Percentiles rank a stretch among this genome's conserved stretches.
Evolutionary conservation across 92 coral and sea anemone genomes (phyloP).

Genomic region (Micromussa lordhowensis): DNA sequence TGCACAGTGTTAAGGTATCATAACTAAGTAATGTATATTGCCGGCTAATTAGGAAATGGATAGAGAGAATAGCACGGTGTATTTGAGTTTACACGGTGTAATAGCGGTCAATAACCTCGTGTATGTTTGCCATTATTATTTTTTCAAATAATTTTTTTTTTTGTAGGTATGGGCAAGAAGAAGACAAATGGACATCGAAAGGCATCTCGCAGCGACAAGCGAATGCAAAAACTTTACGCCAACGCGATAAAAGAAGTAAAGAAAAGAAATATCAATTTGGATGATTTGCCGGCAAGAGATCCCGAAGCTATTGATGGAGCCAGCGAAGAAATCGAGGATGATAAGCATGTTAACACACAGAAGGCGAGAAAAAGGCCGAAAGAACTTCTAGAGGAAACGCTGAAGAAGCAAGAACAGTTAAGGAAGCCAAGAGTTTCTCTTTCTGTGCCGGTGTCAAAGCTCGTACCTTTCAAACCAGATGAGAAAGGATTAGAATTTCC

Average conservation of each 20-base stretch:
- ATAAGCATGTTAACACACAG: not conserved
- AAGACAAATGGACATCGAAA: slow-evolving; percentile 16
- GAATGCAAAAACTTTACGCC: slow-evolving; percentile 55
- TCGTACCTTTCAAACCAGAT: slow-evolving; percentile 69
- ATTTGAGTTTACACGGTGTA: not conserved
- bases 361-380: slow-evolving; percentile 54
- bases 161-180: slow-evolving; percentile 52
- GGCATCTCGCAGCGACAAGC: slow-evolving; percentile 65
- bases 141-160: not conserved
- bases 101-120: not conserved
- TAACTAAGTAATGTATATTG: not conserved
- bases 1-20: not conserved
- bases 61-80: not conserved
- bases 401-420: slow-evolving; percentile 64
- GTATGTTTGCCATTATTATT: not conserved
- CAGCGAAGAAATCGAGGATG: slow-evolving; percentile 9
- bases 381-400: slow-evolving; percentile 61
- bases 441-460: slow-evolving; percentile 62
- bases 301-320: not conserved
- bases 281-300: slow-evolving; percentile 17
- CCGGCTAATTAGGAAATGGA: not conserved
- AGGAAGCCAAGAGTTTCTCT: slow-evolving; percentile 55
- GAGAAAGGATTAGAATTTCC: slow-evolving; percentile 62
- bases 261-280: slow-evolving; percentile 41
- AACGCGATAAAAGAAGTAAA: slow-evolving; percentile 61